A percentile compares a stretch with the other conserved stretches of the same genome.
These are phyloP conservation scores for Cryptocephalus moraei DNA, from an alignment of 2,888 invertebrate species.

Conservation along the genomic window DNA sequence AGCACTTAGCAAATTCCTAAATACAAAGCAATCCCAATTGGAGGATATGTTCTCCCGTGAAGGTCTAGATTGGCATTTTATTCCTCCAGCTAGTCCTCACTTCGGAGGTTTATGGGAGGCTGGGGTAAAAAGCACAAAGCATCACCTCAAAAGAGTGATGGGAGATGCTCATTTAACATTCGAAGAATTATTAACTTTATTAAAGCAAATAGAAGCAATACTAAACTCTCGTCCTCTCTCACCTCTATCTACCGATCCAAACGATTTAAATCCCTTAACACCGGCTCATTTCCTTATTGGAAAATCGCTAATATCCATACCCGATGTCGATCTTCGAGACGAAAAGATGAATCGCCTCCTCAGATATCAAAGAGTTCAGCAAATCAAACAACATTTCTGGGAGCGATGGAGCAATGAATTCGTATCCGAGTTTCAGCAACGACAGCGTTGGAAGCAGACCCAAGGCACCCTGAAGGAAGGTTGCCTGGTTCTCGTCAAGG, in stretches of 20 bases:
- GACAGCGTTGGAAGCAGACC: constrained; percentile 1
- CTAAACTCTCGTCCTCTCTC: no score
- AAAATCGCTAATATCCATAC: constrained; percentile 1
- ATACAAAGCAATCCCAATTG: neutral
- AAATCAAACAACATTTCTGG: constrained; percentile 4
- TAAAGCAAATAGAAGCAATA: constrained; percentile 2
- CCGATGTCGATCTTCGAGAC: neutral
- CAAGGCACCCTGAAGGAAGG: neutral
- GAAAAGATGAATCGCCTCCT: neutral
- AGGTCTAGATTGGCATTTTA: neutral
- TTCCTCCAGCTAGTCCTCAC: constrained; percentile 1
- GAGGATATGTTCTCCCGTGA: neutral
- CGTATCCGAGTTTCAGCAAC: constrained; percentile 1
- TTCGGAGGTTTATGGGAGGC: constrained; percentile 3
- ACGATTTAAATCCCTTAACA: no score
- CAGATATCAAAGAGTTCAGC: neutral
- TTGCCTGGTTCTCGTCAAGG: neutral
- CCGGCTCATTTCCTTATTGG: constrained; percentile 3
- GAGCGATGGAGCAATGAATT: constrained; percentile 1
- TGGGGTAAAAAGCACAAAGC: constrained; percentile 1
- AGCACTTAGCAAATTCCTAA: neutral
- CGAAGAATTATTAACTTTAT: constrained; percentile 3
- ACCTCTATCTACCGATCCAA: constrained; percentile 1
- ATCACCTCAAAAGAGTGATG: constrained; percentile 1
- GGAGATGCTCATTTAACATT: neutral